Conservation (phyloP, 2,113 vertebrate genomes). For the Strix aluco region DNA sequence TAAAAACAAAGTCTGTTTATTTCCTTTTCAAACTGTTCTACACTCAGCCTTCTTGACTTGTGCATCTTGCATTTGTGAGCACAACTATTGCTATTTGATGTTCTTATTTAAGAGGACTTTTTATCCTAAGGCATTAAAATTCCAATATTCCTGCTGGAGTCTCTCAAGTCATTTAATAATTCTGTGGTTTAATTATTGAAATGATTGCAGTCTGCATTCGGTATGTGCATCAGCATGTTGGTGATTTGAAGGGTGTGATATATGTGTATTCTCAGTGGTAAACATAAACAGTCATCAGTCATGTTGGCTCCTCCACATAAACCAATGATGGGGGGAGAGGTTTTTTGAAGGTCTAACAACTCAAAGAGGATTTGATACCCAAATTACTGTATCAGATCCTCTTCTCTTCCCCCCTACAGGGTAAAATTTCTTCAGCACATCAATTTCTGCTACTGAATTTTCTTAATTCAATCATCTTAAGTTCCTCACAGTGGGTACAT, state of each 20-base stretch:
- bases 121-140: not conserved
- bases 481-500: not conserved
- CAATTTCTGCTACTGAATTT: not conserved
- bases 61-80: not conserved
- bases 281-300: not conserved
- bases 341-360: not conserved
- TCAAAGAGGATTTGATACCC: not conserved
- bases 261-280: not conserved
- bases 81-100: not conserved
- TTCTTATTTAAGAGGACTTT: not conserved
- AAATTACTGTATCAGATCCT: not conserved
- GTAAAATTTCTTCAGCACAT: not conserved
- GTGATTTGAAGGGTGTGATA: not conserved
- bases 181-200: slow-evolving; percentile 31
- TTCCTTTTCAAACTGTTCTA: not conserved
- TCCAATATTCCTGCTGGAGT: not conserved
- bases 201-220: not conserved
- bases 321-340: not conserved
- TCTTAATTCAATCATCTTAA: not conserved
- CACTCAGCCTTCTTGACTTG: not conserved
- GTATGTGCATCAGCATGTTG: not conserved
- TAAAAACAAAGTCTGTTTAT: not conserved
- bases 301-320: not conserved
- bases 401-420: not conserved
- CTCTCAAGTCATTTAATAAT: not conserved